Base-by-base conservation (phyloP, 2,888 invertebrate species). In the Troilus luridus region DNA sequence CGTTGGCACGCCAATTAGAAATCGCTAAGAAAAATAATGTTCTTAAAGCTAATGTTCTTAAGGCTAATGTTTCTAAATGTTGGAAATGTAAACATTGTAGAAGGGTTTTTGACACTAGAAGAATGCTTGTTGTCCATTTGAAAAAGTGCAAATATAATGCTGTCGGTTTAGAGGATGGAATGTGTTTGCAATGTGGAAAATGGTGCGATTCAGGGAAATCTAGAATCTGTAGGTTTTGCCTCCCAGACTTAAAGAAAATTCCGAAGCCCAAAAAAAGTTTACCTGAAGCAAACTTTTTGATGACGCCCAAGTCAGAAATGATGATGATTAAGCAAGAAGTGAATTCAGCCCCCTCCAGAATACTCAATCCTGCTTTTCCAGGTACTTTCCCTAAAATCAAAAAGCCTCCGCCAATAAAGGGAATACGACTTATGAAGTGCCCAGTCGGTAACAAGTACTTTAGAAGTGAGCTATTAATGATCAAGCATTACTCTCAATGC, bases 381-480 rank as follows among this genome's bases (percentile, higher is more conserved):
- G 11, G 85, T n/a, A 0, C 56, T 6, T 41, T 41, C 6, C 56
- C 85, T 11, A 58, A 54, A 85, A 12, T 7, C 8, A 58, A 56
- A 54, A 12, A 10, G 1, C 12, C 85, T 9, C 85, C 21, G n/a
- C 3, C 88, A 6, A 5, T 21, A n/a, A 24, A 17, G 58, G 88
- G 64, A 14, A 90, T 90, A 62, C 19, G 41, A 9, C 56, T 90
- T 10, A 90, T 91, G 88, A 92, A 92, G 67, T 92, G 92, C 77
- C 92, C 92, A n/a, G 90, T 92, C 5, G 92, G 92, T 27, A 91
- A 91, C 24, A 92, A 91, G 88, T 91, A 91, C 88, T 92, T 92
- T 81, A 91, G 88, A 41, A 91, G 90, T 77, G 91, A 92, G 89
- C 89, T 91, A 12, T 85, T 91, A 12, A 92, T 92, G 92, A 81